phyloP scores from a whole-genome alignment of 1,140 invertebrate species.

The Habropoda laboriosa region DNA sequence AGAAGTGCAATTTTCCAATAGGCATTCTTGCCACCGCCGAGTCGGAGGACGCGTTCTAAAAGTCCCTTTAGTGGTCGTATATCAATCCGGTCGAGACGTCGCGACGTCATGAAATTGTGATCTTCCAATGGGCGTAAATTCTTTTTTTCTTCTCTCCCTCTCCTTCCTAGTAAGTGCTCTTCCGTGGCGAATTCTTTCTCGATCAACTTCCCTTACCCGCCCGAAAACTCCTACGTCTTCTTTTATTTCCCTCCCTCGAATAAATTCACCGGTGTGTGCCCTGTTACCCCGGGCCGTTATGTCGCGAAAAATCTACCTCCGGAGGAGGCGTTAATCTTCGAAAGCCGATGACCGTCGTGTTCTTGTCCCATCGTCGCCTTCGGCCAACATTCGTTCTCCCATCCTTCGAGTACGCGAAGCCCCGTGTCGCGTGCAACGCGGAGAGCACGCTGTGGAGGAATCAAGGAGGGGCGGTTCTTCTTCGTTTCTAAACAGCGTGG shows the following conservation, averaged over 20 bases:
- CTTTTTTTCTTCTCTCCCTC: not conserved
- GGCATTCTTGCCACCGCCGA: slow-evolving; percentile 24
- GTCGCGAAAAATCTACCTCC: not conserved
- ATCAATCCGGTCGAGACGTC: slow-evolving; percentile 50
- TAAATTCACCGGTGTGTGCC: slow-evolving; percentile 37
- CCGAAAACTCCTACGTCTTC: not conserved
- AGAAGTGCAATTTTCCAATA: slow-evolving; percentile 54
- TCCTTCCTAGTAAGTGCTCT: not conserved
- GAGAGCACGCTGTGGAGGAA: not conserved
- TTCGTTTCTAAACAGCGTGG: slow-evolving; percentile 29
- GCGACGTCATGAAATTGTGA: slow-evolving; percentile 66
- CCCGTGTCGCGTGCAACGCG: not conserved
- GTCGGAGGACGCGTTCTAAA: slow-evolving; percentile 23
- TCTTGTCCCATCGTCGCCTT: not conserved
- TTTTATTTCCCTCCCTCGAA: slow-evolving; percentile 32
- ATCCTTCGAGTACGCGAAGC: not conserved
- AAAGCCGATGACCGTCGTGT: slow-evolving; percentile 10
- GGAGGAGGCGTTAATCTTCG: slow-evolving; percentile 14
- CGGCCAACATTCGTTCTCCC: not conserved
- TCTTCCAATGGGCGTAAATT: slow-evolving; percentile 63
- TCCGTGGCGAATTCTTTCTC: slow-evolving; percentile 36
- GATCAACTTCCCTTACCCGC: slow-evolving; percentile 12
- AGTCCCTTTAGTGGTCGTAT: slow-evolving; percentile 53
- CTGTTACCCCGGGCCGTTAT: slow-evolving; percentile 28
- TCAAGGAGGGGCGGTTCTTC: slow-evolving; percentile 18